These are phyloP conservation scores for Cavia porcellus DNA, from an alignment of 2,113 vertebrate genomes.

Conservation along the genomic window DNA sequence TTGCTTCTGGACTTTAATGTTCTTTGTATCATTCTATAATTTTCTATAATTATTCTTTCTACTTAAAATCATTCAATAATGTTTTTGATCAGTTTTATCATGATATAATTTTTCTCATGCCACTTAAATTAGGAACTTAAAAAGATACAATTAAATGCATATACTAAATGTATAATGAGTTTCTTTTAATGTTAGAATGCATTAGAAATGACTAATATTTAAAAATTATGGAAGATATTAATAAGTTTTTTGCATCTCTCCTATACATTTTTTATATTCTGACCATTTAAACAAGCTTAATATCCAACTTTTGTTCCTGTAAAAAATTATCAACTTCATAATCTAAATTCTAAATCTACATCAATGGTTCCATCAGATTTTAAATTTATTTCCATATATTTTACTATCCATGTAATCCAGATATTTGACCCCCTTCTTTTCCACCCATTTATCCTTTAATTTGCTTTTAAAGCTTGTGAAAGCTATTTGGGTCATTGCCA, in stretches of 20 bases:
- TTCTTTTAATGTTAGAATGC: constrained; percentile 83
- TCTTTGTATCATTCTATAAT: constrained; percentile 69
- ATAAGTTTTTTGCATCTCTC: constrained; percentile 82
- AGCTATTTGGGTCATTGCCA: constrained; percentile 71
- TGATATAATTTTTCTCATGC: constrained; percentile 73
- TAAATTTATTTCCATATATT: constrained; percentile 75
- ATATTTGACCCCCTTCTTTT: constrained; percentile 73
- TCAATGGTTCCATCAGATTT: constrained; percentile 82
- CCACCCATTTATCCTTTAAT: constrained; percentile 83
- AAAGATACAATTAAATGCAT: constrained; percentile 77
- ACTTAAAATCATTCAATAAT: constrained; percentile 75
- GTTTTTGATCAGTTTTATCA: constrained; percentile 68
- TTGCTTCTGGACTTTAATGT: not conserved
- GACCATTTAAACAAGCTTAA: constrained; percentile 85
- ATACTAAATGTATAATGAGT: constrained; percentile 82
- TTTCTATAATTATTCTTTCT: constrained; percentile 74
- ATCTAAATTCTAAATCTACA: constrained; percentile 87
- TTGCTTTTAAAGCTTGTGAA: constrained; percentile 74
- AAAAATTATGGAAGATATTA: constrained; percentile 86
- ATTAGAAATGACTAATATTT: constrained; percentile 81
- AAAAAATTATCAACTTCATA: constrained; percentile 86
- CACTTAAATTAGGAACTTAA: constrained; percentile 76
- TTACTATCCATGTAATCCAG: constrained; percentile 81
- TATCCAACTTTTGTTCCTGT: constrained; percentile 85
- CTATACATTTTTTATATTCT: constrained; percentile 82